These are phyloP conservation scores for Lissocephala sabroskyi DNA, from an alignment of 2,888 invertebrate species.

Conservation along the genomic window DNA sequence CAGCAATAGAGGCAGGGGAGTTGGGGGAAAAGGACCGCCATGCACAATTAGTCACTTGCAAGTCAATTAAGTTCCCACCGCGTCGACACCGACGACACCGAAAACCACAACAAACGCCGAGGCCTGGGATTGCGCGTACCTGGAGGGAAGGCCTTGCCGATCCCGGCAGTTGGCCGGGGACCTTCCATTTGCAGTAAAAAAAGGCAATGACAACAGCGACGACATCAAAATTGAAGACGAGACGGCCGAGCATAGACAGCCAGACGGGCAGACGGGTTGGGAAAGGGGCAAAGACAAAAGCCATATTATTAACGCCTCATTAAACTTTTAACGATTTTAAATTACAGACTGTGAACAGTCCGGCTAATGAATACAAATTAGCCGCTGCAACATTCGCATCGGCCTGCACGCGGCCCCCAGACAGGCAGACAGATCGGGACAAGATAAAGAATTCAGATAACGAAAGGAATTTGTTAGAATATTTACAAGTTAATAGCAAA, in stretches of 20 bases:
- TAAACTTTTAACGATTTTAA: slow-evolving; percentile 66
- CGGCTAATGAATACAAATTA: slow-evolving; percentile 67
- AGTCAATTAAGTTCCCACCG: slow-evolving; percentile 59
- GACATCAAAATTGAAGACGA: slow-evolving; percentile 40
- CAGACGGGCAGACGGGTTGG: not conserved
- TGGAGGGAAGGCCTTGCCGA: too few species aligned
- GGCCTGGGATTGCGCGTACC: too few species aligned
- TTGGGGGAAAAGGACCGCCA: too few species aligned
- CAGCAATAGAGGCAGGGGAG: too few species aligned
- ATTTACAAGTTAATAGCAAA: too few species aligned
- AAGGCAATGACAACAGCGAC: slow-evolving; percentile 54
- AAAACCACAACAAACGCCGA: slow-evolving; percentile 46
- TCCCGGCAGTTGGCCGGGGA: not conserved
- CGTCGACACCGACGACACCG: slow-evolving; percentile 4
- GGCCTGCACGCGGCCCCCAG: too few species aligned
- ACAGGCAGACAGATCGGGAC: slow-evolving; percentile 2
- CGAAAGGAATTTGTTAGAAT: too few species aligned
- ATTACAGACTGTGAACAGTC: slow-evolving; percentile 55
- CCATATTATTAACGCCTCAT: slow-evolving; percentile 66
- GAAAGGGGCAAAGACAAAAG: slow-evolving; percentile 55
- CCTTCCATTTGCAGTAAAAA: slow-evolving; percentile 55
- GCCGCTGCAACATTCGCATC: too few species aligned
- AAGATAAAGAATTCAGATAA: not conserved
- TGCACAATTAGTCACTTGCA: slow-evolving; percentile 66
- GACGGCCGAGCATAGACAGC: slow-evolving; percentile 15